Evolutionary conservation across 64 coral and sea anemone genomes (phyloP).

Genomic region (Pocillopora damicornis): DNA sequence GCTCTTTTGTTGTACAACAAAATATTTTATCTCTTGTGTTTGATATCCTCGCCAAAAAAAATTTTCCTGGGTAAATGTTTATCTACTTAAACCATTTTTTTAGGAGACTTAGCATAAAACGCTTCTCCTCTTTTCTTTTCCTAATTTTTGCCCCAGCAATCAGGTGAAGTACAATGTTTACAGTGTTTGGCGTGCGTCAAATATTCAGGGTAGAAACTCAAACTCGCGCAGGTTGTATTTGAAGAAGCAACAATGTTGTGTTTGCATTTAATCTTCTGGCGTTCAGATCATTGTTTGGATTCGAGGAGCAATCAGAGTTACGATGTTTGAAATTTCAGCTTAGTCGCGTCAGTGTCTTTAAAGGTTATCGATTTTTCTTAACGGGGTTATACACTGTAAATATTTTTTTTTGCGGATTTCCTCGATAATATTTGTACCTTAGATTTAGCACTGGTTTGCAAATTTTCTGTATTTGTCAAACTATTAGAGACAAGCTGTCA

Average conservation of each 20-base stretch:
- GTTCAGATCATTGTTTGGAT: background rate
- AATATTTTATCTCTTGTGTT: background rate
- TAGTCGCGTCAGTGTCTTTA: background rate
- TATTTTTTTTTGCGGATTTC: too few relatives aligned
- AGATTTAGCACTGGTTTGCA: too few relatives aligned
- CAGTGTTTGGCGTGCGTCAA: background rate
- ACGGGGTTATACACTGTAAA: too few relatives aligned
- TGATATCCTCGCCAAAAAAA: background rate
- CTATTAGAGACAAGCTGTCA: too few relatives aligned
- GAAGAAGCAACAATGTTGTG: background rate
- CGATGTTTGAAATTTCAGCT: background rate
- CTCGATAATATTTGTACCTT: too few relatives aligned
- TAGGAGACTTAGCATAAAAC: background rate
- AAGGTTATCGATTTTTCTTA: background rate
- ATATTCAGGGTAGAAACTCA: background rate
- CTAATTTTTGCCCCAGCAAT: background rate
- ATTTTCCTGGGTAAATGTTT: background rate
- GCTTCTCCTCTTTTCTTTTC: background rate
- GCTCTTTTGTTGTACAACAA: background rate
- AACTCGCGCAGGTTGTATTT: background rate
- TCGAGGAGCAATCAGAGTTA: background rate
- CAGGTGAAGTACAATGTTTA: background rate
- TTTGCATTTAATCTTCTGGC: slow-evolving; percentile 1
- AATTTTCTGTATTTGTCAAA: too few relatives aligned
- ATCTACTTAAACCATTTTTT: background rate